These are phyloP conservation scores for Leptinotarsa texana DNA, from an alignment of 1,140 invertebrate species.

Conservation along the genomic window DNA sequence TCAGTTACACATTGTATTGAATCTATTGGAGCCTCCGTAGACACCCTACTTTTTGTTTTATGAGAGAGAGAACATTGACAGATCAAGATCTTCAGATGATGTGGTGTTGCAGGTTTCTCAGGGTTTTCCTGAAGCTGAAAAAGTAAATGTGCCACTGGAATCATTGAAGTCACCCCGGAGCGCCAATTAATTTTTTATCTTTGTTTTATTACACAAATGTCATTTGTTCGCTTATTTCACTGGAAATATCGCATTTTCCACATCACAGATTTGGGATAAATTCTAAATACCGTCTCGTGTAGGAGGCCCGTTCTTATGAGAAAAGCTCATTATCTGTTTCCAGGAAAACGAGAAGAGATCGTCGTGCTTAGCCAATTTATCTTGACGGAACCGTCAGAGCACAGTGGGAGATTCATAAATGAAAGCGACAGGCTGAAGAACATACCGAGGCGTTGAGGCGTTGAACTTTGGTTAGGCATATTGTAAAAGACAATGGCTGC, in stretches of 20 bases:
- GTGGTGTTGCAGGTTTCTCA: no score
- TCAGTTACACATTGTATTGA: no score
- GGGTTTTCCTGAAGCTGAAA: no score
- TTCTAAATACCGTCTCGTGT: neutral
- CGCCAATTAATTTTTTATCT: no score
- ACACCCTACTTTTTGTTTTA: no score
- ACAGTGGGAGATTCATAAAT: neutral
- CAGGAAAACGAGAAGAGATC: neutral
- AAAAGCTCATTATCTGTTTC: neutral
- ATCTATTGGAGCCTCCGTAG: no score
- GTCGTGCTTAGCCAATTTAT: neutral
- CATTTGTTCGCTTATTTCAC: neutral
- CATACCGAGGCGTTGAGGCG: neutral
- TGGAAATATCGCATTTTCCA: conserved; percentile 6
- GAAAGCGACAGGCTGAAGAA: neutral
- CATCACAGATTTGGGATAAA: neutral
- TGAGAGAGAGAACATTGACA: no score
- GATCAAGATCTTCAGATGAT: no score
- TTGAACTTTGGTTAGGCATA: neutral
- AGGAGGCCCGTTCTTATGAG: neutral
- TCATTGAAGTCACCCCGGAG: no score
- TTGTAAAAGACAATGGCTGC: neutral
- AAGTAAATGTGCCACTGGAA: no score
- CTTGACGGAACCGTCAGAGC: neutral
- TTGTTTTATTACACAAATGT: no score